phyloP scores from a whole-genome alignment of 2,888 invertebrate genomes.

The Thera obeliscata region DNA sequence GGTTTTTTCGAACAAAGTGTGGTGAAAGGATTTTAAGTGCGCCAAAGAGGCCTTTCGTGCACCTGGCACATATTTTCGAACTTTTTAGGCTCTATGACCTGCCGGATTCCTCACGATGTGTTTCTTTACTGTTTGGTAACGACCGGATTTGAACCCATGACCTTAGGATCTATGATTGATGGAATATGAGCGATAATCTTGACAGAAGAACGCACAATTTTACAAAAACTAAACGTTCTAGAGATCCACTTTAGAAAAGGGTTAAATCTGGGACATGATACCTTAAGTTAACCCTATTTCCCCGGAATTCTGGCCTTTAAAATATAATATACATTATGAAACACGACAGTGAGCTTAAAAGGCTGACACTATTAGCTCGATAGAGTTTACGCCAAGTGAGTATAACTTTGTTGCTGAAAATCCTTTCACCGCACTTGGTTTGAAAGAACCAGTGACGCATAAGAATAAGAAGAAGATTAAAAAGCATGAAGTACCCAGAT shows the following conservation, averaged over 20 bases:
- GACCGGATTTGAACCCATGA: too few species aligned
- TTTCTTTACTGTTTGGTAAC: too few species aligned
- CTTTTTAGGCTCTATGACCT: too few species aligned
- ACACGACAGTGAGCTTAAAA: not conserved
- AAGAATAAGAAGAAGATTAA: too few species aligned
- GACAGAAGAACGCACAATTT: not conserved
- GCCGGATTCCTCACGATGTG: too few species aligned
- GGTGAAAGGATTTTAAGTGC: too few species aligned
- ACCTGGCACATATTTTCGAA: too few species aligned
- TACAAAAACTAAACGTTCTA: not conserved
- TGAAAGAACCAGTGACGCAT: too few species aligned
- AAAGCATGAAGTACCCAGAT: not conserved
- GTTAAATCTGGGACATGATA: not conserved
- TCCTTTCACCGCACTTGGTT: too few species aligned
- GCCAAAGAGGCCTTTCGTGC: too few species aligned
- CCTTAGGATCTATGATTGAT: too few species aligned
- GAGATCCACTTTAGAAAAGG: not conserved
- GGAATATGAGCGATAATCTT: not conserved
- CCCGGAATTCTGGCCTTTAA: constrained; percentile 2
- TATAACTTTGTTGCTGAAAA: not conserved
- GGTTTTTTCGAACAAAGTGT: too few species aligned
- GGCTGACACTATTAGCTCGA: not conserved
- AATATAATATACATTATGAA: not conserved
- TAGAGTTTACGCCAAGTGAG: not conserved
- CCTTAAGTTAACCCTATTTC: constrained; percentile 2